Evolutionary conservation across 2,888 invertebrate genomes (phyloP).

Genomic region (Dicranocentrus wangi): DNA sequence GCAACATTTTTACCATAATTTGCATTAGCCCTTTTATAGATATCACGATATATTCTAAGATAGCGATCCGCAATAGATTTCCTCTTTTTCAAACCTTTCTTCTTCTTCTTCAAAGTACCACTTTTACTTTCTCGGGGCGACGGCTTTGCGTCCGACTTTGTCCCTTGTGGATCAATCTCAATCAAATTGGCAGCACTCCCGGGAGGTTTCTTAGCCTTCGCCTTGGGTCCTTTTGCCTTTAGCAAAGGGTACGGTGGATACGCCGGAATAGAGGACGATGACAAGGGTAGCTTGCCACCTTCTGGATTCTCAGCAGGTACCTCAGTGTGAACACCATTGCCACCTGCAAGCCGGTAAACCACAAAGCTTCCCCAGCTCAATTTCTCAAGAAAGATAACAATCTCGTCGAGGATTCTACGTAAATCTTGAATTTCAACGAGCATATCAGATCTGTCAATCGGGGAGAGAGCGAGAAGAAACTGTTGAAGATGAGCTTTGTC

Average conservation of each 20-base stretch:
- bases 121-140: conserved; percentile 1
- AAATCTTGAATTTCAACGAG: conserved; percentile 69
- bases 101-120: conserved; percentile 16
- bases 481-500: conserved; percentile 66
- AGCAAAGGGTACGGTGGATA: conserved; percentile 50
- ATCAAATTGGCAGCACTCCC: background rate
- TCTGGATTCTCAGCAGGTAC: background rate
- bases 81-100: conserved; percentile 41
- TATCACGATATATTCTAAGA: background rate
- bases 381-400: conserved; percentile 70
- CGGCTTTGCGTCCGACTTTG: background rate
- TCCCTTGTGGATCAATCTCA: background rate
- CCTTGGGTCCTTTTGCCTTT: conserved; percentile 43
- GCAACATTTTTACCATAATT: background rate
- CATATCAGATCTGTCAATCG: conserved; percentile 71
- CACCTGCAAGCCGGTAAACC: conserved; percentile 68
- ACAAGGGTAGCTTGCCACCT: background rate
- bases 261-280: conserved; percentile 16
- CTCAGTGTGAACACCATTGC: conserved; percentile 36
- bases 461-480: conserved; percentile 65
- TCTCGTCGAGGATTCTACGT: conserved; percentile 67
- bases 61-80: conserved; percentile 15
- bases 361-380: conserved; percentile 71
- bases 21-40: background rate
- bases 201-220: too few relatives aligned